Conservation (phyloP, 1,140 invertebrate genomes). For the Drosophila nannoptera region DNA sequence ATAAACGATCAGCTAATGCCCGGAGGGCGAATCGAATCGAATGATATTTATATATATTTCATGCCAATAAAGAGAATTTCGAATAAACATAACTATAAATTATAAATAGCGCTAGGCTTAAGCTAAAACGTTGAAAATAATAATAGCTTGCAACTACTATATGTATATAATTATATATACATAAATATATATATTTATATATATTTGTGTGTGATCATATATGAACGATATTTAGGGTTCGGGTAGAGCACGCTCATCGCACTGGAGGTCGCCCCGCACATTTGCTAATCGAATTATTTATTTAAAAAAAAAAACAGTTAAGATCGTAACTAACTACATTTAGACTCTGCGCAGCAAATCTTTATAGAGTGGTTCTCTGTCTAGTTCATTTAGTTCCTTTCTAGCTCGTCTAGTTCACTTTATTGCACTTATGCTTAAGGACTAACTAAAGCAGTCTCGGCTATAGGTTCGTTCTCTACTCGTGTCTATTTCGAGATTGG, state of each 20-base stretch:
- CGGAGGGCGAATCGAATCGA: slow-evolving; percentile 21
- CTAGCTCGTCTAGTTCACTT: slow-evolving; percentile 16
- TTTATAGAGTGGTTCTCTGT: slow-evolving; percentile 25
- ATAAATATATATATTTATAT: no score
- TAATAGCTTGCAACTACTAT: slow-evolving; percentile 22
- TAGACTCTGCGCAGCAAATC: slow-evolving; percentile 72
- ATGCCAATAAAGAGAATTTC: slow-evolving; percentile 32
- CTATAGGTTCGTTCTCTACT: slow-evolving; percentile 42
- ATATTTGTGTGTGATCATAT: no score
- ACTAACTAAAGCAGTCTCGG: slow-evolving; percentile 77
- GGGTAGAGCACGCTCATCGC: slow-evolving; percentile 67
- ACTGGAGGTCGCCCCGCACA: slow-evolving; percentile 21
- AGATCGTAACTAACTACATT: slow-evolving; percentile 36
- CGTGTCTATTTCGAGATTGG: slow-evolving; percentile 28
- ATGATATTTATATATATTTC: slow-evolving; percentile 13
- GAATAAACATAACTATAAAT: slow-evolving; percentile 56
- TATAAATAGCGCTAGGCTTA: slow-evolving; percentile 62
- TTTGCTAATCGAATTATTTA: slow-evolving; percentile 33
- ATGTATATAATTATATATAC: slow-evolving; percentile 14
- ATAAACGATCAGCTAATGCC: slow-evolving; percentile 8
- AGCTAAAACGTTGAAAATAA: slow-evolving; percentile 43
- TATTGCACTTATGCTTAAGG: slow-evolving; percentile 70
- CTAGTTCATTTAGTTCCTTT: slow-evolving; percentile 11
- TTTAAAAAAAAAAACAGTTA: slow-evolving; percentile 34
- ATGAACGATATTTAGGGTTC: slow-evolving; percentile 46